Evolutionary conservation across 2,888 invertebrate genomes (phyloP).

Genomic region (Macrosiphum euphorbiae): DNA sequence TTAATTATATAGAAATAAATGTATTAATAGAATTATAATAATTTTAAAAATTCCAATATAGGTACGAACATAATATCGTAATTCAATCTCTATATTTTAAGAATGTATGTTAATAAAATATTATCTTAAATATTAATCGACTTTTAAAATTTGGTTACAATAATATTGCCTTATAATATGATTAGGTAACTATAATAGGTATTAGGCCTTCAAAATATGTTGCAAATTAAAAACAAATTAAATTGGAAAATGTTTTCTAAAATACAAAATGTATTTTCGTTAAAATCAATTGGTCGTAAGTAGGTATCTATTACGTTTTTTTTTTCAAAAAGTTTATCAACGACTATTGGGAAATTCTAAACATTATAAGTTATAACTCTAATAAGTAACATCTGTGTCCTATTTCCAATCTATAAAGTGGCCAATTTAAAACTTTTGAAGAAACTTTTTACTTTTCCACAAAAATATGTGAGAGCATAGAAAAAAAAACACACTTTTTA

Average conservation of each 20-base stretch:
- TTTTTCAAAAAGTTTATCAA: neutral
- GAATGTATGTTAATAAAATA: neutral
- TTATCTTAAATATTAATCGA: neutral
- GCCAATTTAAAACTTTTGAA: neutral
- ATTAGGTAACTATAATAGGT: neutral
- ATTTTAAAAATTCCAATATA: neutral
- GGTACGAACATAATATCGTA: neutral
- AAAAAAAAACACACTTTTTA: neutral
- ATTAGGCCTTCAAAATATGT: neutral
- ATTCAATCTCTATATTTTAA: neutral
- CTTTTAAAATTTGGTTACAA: neutral
- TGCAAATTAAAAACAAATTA: too few relatives aligned
- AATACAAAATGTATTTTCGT: neutral
- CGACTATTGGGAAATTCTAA: neutral
- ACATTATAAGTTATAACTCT: neutral
- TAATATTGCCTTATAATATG: neutral
- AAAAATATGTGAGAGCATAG: neutral
- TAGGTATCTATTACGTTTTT: neutral
- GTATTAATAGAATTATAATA: neutral
- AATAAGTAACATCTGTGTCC: neutral
- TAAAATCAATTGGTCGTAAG: neutral
- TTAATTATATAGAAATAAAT: neutral
- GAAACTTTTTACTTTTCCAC: neutral
- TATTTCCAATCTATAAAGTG: neutral
- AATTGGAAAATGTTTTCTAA: neutral